Evolutionary conservation across 2,797 vertebrate species (phyloP).

Genomic region (Amniataba percoides): DNA sequence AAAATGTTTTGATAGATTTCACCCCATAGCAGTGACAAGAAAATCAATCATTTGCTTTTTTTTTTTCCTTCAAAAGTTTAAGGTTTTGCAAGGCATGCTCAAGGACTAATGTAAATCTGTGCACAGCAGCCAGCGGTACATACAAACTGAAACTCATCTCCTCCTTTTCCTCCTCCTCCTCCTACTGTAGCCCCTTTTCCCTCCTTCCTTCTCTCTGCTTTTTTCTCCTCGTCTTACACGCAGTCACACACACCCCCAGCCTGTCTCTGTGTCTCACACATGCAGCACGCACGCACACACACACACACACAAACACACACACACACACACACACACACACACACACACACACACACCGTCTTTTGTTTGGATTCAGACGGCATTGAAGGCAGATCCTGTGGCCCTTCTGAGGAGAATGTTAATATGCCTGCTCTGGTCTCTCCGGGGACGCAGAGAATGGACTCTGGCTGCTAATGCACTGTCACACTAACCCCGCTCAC

Average conservation of each 20-base stretch:
- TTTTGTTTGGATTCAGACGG: conserved; percentile 85
- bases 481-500: conserved; percentile 70
- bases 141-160: conserved; percentile 36
- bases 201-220: conserved; percentile 50
- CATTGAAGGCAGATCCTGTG: conserved; percentile 84
- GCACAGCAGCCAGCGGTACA: conserved; percentile 12
- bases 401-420: conserved; percentile 84
- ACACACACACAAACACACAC: too few species aligned
- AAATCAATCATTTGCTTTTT: conserved; percentile 11
- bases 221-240: conserved; percentile 64
- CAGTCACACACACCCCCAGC: conserved; percentile 54
- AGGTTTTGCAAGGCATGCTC: conserved; percentile 9
- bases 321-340: conserved; percentile 44
- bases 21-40: neutral
- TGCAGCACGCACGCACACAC: neutral
- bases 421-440: conserved; percentile 81
- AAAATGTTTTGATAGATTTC: conserved; percentile 13
- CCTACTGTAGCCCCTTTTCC: conserved; percentile 37
- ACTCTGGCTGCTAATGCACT: conserved; percentile 81
- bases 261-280: conserved; percentile 49
- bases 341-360: conserved; percentile 66
- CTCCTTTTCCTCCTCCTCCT: conserved; percentile 27
- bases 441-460: conserved; percentile 78
- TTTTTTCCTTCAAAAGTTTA: conserved; percentile 1
- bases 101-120: conserved; percentile 24